Base-by-base conservation (phyloP, 2,888 invertebrate genomes). In the Furcula furcula region DNA sequence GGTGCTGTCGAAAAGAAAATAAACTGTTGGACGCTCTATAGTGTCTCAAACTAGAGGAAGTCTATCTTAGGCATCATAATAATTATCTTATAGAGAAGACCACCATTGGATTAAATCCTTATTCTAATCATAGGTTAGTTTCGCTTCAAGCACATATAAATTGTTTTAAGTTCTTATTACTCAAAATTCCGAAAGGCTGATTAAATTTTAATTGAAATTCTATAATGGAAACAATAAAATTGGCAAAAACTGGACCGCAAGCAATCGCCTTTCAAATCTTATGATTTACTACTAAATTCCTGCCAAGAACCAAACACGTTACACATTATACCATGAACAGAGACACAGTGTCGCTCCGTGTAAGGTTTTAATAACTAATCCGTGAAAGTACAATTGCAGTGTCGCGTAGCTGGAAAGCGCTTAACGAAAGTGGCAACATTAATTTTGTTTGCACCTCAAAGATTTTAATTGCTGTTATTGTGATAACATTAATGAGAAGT, bases 401-500 rank as follows among this genome's bases (percentile, higher is more conserved):
- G 40, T 33, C 14, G 9, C n/a, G 9, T 4, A 39, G 40, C 31
- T 57, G 51, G 47, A 53, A 56, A 56, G 42, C 53, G 31, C 14
- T 30, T 35, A 29, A 50, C 29, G 65, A 66, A 74, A 72, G 70
- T 64, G 42, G 63, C 51, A 46, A 65, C 66, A 77, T 76, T 67
- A 76, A 74, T 76, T 75, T 75, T 63, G 63, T 74, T 79, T 63
- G 68, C 70, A 57, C 63, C 64, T 55, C 42, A 37, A 45, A 69
- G 70, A 76, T 76, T 67, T 71, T 74, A 55, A 79, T 78, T 74
- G 68, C 68, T 40, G 43, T 43, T 60, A 59, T 55, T 66, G 65
- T 71, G 76, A 78, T 76, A 75, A 66, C 55, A 61, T 76, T 70
- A 74, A 76, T 67, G 67, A 65, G 58, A 64, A 62, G 59, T 76